These are phyloP conservation scores for Paragorgia papillata DNA, from an alignment of 92 coral and sea anemone species.

Conservation along the genomic window DNA sequence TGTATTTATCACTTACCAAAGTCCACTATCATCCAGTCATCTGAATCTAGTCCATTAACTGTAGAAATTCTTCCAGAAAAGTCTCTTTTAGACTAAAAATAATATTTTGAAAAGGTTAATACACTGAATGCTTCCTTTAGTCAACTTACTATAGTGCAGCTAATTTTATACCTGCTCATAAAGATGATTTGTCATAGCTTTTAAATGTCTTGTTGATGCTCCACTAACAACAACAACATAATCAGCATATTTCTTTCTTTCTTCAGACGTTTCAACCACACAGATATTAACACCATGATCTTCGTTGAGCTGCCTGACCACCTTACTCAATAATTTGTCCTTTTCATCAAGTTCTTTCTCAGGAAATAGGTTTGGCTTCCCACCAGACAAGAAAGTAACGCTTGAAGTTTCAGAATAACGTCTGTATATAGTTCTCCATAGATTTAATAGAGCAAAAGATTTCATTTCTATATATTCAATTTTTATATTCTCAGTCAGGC, in stretches of 20 bases:
- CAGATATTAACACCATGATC: slow-evolving; percentile 88
- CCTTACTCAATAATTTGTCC: slow-evolving; percentile 6
- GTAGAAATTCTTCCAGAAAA: slow-evolving; percentile 53
- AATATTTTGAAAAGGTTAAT: no score
- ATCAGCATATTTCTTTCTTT: slow-evolving; percentile 80
- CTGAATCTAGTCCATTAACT: slow-evolving; percentile 82
- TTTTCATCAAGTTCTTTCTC: not conserved
- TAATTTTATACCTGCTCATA: slow-evolving; percentile 74
- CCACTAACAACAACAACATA: slow-evolving; percentile 95
- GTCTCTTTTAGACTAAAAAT: slow-evolving; percentile 31
- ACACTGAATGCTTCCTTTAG: not conserved
- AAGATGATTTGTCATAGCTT: slow-evolving; percentile 91
- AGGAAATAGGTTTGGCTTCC: not conserved
- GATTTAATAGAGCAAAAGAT: not conserved
- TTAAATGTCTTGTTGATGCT: slow-evolving; percentile 80
- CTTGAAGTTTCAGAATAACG: slow-evolving; percentile 14
- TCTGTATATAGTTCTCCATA: not conserved
- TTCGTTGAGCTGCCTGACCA: slow-evolving; percentile 43
- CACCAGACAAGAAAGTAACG: slow-evolving; percentile 18
- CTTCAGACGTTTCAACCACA: slow-evolving; percentile 79
- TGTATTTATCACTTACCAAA: slow-evolving; percentile 87
- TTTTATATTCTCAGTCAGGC: no score
- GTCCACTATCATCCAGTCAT: slow-evolving; percentile 86
- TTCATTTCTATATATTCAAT: not conserved
- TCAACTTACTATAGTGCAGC: not conserved